phyloP scores from a whole-genome alignment of 2,797 vertebrate species.

The Etheostoma perlongum region DNA sequence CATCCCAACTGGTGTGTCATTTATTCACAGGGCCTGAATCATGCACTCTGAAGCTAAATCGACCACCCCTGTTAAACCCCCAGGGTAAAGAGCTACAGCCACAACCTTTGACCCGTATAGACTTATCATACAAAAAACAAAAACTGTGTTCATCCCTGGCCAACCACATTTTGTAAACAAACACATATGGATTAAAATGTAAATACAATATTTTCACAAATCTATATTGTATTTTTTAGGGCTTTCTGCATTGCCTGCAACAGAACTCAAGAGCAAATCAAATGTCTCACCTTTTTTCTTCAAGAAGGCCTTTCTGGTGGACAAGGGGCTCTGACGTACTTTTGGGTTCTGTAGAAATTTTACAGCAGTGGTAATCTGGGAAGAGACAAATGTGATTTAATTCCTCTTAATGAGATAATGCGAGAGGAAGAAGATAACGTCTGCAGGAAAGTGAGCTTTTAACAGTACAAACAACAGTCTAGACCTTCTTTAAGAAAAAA shows the following conservation, averaged over 20 bases:
- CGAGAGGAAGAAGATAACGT: constrained; percentile 52
- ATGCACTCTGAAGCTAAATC: constrained; percentile 80
- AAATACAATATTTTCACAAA: constrained; percentile 1
- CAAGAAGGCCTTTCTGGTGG: constrained; percentile 93
- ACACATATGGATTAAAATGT: constrained; percentile 36
- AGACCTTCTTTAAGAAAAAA: constrained; percentile 68
- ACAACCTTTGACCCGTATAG: constrained; percentile 79
- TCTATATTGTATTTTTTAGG: neutral
- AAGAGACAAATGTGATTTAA: constrained; percentile 65
- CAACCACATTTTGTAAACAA: constrained; percentile 37
- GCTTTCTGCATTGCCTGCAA: neutral
- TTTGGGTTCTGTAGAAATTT: constrained; percentile 97
- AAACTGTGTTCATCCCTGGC: constrained; percentile 50
- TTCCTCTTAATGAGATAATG: constrained; percentile 56
- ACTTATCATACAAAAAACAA: constrained; percentile 47
- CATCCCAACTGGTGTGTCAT: constrained; percentile 85
- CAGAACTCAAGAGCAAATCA: constrained; percentile 31
- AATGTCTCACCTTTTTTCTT: constrained; percentile 94
- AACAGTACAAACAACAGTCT: constrained; percentile 67
- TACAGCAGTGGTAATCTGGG: constrained; percentile 94
- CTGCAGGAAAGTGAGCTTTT: constrained; percentile 62
- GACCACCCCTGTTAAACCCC: constrained; percentile 79
- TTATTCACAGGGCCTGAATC: constrained; percentile 85
- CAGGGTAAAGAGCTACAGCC: constrained; percentile 74
- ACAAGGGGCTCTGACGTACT: constrained; percentile 93